These are phyloP conservation scores for Archilochus colubris DNA, from an alignment of 2,113 vertebrate genomes.

Conservation along the genomic window DNA sequence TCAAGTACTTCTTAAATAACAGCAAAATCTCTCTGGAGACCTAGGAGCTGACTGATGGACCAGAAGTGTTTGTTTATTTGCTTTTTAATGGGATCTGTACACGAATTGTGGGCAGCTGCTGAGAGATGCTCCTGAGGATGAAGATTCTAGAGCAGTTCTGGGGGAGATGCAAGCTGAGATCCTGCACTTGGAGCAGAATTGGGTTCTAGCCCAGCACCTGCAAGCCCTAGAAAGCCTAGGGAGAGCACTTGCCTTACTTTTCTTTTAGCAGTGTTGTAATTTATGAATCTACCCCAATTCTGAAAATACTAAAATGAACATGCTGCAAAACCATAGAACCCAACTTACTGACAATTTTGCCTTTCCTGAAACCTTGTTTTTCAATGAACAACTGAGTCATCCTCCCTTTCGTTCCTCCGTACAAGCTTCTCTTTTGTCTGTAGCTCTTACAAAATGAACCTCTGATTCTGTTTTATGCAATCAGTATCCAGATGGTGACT, in stretches of 20 bases:
- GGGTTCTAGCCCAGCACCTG: background rate
- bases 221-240: background rate
- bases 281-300: background rate
- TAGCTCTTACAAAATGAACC: background rate
- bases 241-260: background rate
- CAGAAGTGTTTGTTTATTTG: background rate
- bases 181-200: background rate
- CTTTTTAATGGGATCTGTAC: background rate
- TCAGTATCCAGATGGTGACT: constrained; percentile 19
- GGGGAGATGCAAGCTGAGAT: background rate
- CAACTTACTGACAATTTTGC: background rate
- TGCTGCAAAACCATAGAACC: background rate
- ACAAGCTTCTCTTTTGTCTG: background rate
- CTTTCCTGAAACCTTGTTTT: background rate
- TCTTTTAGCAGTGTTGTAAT: background rate
- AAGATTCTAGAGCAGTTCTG: background rate
- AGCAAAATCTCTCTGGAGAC: background rate
- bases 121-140: background rate
- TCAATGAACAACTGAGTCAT: background rate
- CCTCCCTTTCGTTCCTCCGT: background rate
- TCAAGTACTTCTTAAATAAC: background rate
- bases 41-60: background rate
- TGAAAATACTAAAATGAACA: background rate
- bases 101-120: background rate
- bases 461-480: background rate